Base-by-base conservation (phyloP, 2,888 invertebrate genomes). In the Stenichneumon culpator region DNA sequence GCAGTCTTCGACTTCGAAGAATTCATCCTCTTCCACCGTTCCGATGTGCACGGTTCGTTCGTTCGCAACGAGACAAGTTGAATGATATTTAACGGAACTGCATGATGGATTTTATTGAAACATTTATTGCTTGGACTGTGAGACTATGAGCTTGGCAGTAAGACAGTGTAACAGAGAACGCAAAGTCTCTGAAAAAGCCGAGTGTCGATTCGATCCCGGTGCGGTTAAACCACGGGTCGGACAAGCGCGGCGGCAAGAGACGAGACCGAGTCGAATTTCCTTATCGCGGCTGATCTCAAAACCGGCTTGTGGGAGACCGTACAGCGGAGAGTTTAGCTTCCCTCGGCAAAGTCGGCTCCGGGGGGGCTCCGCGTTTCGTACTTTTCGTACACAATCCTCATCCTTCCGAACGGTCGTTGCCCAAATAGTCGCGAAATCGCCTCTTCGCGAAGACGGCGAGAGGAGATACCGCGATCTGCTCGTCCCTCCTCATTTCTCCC, bases 231-330 rank as follows among this genome's bases (percentile, higher is more conserved):
- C 72, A 68, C 84, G 75, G 44, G 60, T 60, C 54, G 39, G 74
- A 83, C 75, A 79, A 79, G 47, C 77, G 52, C 80, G 72, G 72
- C 79, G 57, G 70, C 72, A 81, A 80, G 67, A 63, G 28, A 28
- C 16, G 67, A 75, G 79, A 78, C 60, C 84, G 80, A 84, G 77
- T 84, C 84, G 80, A 84, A 84, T 84, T 84, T 84, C 80, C 80
- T 84, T 84, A 84, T 84, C 84, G 72, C 80, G 36, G 63, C 39
- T 70, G 80, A 86, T 86, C 86, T 70, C 70, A 73, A 82, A 87
- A 86, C 84, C 84, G 86, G 87, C 81, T 83, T 75, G 44, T 70
- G 77, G 79, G 77, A 36, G 65, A 50, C 63, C 86, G 79, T 25
- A 28, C 74, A 74, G 72, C 52, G 67, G 70, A 75, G 79, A 80